Evolutionary conservation across 1,140 invertebrate genomes (phyloP), one percentile per base, ranked within the genome.

Genomic region (Lanistes nyassanus): DNA sequence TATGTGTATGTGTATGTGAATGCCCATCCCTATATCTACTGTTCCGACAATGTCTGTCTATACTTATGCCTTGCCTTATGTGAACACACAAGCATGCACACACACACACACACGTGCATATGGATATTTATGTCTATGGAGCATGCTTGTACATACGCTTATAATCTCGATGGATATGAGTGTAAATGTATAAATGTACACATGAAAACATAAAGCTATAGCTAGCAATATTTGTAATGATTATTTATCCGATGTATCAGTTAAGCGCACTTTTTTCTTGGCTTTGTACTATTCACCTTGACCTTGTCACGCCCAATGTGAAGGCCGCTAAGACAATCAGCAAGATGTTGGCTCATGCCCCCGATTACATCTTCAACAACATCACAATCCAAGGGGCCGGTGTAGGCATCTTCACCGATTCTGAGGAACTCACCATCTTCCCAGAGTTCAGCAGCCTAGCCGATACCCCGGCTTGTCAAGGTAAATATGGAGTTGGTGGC

Each of bases 401-500:
- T 23, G 72, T 74, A 26, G 72, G 72, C 16, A 60, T 74, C 29
- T 74, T 42, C 47, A 66, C 72, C 29, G 6, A 13, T 19, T 29
- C 72, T 3, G 72, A 74, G 42, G n/a, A 36, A 42, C 62, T 74
- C 34, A 47, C 37, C 47, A 55, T 74, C 62, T 74, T 47, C 60
- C 72, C 72, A 29, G 72, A 74, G 1, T 65, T 47, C 47, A 21
- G 26, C 42, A 7, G 29, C 7, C n/a, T 51, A 19, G 51, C n/a
- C 21, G 62, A 74, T 42, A 65, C 72, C 2, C 39, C 62, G 23
- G 60, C 37, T 0, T 74, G 72, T 53, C 36, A 53, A 23, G 58
- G 72, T 74, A 64, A 74, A 36, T n/a, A n/a, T n/a, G n/a, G n/a
- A n/a, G n/a, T n/a, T n/a, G n/a, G n/a, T n/a, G n/a, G n/a, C n/a